Evolutionary conservation across 2,888 invertebrate species (phyloP), one percentile per base, ranked within the genome.

Genomic region (Orchesellides sinensis): DNA sequence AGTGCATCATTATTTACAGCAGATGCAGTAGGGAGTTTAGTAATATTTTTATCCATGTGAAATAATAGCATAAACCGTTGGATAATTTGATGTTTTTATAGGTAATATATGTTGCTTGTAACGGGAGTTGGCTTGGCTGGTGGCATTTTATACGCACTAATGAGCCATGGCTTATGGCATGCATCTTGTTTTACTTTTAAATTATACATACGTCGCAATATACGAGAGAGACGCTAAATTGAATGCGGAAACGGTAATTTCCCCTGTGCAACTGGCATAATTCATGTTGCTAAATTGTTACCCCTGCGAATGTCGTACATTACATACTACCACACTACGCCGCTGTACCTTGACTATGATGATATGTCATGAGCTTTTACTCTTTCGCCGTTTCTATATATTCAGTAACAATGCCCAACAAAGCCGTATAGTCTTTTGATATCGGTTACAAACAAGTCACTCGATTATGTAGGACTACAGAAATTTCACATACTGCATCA

Each of bases 131-230:
- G 68, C 68, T 17, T 77, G 47, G 77, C 77, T 77, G 68, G 68
- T 77, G 77, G 77, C 77, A 68, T 61, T 78, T 69, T 49, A 78
- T 61, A 25, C 47, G 59, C 61, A 59, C 78, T 78, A 78, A 78
- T 78, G 78, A 78, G 78, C 69, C 49, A 52, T 78, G 61, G 61
- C 61, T 78, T 54, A 78, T 69, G 69, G 35, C 63, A 40, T 69
- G 27, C 27, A 66, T 66, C 66, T 40, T 59, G 23, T 17, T 40
- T n/a, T 63, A 8, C 59, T 29, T 59, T n/a, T n/a, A 59, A 29
- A 40, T 40, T 14, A 14, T 40, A 40, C 32, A 32, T 32, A 25
- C 52, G 23, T 54, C 21, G 54, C 63, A 32, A 32, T 10, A 49
- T 29, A 47, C 40, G 54, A 17, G 5, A 27, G 68, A 25, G 49